Evolutionary conservation across 2,113 vertebrate genomes (phyloP), one percentile per base, ranked within the genome.

Genomic region (Rallus limicola): DNA sequence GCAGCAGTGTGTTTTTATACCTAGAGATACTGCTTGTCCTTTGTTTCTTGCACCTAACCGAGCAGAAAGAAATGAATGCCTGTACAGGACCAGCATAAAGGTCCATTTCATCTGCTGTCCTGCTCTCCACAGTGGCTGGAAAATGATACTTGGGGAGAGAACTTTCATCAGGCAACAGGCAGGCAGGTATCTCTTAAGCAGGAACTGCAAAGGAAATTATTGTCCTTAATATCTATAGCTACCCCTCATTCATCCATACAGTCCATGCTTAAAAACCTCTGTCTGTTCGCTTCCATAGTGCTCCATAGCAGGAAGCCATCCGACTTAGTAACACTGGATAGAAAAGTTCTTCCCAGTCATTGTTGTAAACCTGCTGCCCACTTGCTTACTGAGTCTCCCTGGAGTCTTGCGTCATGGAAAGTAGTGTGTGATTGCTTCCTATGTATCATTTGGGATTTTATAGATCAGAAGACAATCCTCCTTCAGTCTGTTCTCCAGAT

Each of bases 371-470:
- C 16, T 5, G 3, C 68, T 94, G 63, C 50, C 29, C 72, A 58
- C 40, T 65, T 23, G 24, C 52, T 82, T 75, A 71, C 24, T 59
- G 67, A 59, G 16, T 65, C 28, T 85, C 38, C 42, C 16, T 38
- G 14, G 85, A 71, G 34, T 53, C 34, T 53, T 33, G 2, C 44
- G 25, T 63, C 56, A 42, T 60, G 77, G 46, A 48, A 87, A 65
- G 3, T 14, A 91, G 16, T 1, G 4, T 0, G 0, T 70, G 38
- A 31, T 55, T 0, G 0, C 72, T 89, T 93, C 60, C 46, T 69
- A 2, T 3, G 0, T 69, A 12, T 26, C 19, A 11, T 7, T 67
- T 2, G 2, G 20, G 31, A 36, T 58, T 80, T 88, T 62, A 38
- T 12, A 62, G 25, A 62, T 36, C 3, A 1, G 67, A 80, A 80